Conservation (phyloP, 2,113 vertebrate genomes). For the Halcyon malimbica region DNA sequence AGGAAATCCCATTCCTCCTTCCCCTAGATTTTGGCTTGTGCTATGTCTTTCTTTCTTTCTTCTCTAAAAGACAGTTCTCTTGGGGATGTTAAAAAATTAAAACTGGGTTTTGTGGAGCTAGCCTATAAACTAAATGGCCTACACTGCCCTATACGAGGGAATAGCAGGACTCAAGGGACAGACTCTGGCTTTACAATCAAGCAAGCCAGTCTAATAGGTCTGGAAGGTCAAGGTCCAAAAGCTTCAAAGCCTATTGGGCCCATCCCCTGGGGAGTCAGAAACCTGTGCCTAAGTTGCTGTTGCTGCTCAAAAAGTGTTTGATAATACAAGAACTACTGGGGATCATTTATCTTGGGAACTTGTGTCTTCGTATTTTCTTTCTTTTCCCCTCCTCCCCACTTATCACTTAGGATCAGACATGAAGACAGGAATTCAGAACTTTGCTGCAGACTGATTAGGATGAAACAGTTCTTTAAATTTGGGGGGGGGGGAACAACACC, state of each 20-base stretch:
- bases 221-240: not conserved
- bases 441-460: not conserved
- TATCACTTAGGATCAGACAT: not conserved
- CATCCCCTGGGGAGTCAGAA: not conserved
- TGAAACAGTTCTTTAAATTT: not conserved
- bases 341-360: not conserved
- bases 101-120: constrained; percentile 15
- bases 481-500: not conserved
- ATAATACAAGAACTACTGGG: not conserved
- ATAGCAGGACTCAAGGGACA: not conserved
- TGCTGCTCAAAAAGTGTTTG: not conserved
- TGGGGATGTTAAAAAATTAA: constrained; percentile 32
- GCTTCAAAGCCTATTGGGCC: not conserved
- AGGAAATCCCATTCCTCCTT: constrained; percentile 37
- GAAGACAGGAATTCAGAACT: not conserved
- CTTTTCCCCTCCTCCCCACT: not conserved
- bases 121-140: not conserved
- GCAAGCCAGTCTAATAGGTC: not conserved
- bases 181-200: not conserved
- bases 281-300: not conserved
- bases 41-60: not conserved
- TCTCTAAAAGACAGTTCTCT: not conserved
- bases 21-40: not conserved
- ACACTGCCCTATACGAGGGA: not conserved
- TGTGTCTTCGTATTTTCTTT: rapidly evolving